These are phyloP conservation scores for Lamellibrachia satsuma DNA, from an alignment of 2,888 invertebrate genomes.

Conservation along the genomic window DNA sequence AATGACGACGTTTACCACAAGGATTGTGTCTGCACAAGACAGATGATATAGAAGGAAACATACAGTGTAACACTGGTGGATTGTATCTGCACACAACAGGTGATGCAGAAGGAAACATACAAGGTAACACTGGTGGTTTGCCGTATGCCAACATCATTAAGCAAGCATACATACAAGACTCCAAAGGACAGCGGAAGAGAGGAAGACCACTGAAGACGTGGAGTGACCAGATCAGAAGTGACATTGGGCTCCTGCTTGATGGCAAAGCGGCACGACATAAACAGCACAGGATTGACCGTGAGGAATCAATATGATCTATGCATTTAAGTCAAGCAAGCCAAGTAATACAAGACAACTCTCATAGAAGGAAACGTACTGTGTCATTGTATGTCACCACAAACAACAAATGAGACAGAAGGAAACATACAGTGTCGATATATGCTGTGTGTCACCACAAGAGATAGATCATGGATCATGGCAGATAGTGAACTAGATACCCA, in stretches of 20 bases:
- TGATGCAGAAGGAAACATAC: not conserved
- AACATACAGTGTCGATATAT: not conserved
- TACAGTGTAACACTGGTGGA: not conserved
- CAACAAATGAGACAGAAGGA: not conserved
- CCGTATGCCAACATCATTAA: too few relatives aligned
- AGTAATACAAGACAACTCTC: too few relatives aligned
- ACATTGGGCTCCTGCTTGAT: too few relatives aligned
- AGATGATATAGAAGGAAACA: not conserved
- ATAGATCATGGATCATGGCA: not conserved
- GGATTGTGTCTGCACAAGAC: not conserved
- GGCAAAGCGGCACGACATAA: too few relatives aligned
- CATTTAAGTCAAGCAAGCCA: too few relatives aligned
- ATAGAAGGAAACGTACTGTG: not conserved
- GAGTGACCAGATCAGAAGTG: too few relatives aligned
- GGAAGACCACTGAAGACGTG: too few relatives aligned
- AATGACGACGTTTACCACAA: not conserved
- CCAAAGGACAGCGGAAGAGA: too few relatives aligned
- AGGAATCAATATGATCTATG: too few relatives aligned
- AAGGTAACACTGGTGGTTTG: too few relatives aligned
- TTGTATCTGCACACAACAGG: not conserved
- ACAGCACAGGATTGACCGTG: too few relatives aligned
- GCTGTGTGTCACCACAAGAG: not conserved
- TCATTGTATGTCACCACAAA: not conserved
- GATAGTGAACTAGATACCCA: conserved; percentile 66
- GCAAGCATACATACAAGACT: too few relatives aligned